phyloP scores from a whole-genome alignment of 2,888 invertebrate genomes.

The Syritta pipiens region DNA sequence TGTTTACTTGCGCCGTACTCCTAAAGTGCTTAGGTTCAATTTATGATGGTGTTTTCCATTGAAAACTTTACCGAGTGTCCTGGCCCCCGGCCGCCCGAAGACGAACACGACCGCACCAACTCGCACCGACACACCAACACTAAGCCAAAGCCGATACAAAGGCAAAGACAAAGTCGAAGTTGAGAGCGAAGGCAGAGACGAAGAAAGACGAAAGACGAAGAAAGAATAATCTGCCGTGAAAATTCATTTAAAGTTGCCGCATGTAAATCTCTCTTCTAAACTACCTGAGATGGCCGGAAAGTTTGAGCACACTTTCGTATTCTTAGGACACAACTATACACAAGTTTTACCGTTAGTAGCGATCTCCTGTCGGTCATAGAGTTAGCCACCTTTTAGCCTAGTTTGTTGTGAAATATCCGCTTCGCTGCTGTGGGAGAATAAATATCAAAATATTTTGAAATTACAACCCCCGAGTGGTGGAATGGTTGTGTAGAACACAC shows the following conservation, averaged over 20 bases:
- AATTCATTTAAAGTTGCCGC: slow-evolving; percentile 53
- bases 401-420: background rate
- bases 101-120: no score
- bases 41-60: slow-evolving; percentile 55
- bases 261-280: slow-evolving; percentile 43
- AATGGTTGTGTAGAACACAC: no score
- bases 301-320: slow-evolving; percentile 48
- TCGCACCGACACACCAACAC: no score
- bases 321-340: background rate
- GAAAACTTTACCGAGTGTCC: slow-evolving; percentile 26
- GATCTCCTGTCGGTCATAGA: background rate
- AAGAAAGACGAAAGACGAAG: no score
- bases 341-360: background rate
- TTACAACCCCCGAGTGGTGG: slow-evolving; percentile 24
- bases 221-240: no score
- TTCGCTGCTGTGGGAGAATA: slow-evolving; percentile 21
- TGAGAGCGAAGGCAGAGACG: no score
- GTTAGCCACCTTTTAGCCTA: slow-evolving; percentile 7
- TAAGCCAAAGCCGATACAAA: background rate
- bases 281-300: slow-evolving; percentile 35
- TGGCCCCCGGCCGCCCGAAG: background rate
- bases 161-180: no score
- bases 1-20: slow-evolving; percentile 52
- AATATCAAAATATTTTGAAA: slow-evolving; percentile 30
- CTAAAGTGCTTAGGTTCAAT: slow-evolving; percentile 53